These are phyloP conservation scores for Caenorhabditis wallacei DNA, from an alignment of 2,888 invertebrate species.

Conservation along the genomic window DNA sequence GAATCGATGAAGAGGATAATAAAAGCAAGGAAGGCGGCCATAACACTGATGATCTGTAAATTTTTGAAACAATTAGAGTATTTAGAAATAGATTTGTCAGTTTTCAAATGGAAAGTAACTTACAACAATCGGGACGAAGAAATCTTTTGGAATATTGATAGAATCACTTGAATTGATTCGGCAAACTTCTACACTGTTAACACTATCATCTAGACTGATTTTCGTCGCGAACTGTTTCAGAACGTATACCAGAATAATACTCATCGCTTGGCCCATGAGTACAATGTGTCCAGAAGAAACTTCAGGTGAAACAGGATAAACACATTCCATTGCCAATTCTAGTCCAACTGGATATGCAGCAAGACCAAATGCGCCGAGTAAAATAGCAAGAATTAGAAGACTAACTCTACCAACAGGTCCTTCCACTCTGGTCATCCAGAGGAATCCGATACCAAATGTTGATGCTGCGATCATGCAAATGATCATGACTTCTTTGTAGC, in stretches of 20 bases:
- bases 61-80: no score
- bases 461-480: slow-evolving; percentile 2
- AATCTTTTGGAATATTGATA: slow-evolving; percentile 33
- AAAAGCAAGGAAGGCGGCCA: background rate
- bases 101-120: no score
- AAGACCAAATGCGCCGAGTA: slow-evolving; percentile 38
- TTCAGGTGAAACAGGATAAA: slow-evolving; percentile 26
- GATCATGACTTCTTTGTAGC: background rate
- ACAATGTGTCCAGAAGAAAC: slow-evolving; percentile 38
- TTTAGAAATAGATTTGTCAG: no score
- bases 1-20: background rate
- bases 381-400: background rate
- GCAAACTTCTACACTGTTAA: slow-evolving; percentile 16
- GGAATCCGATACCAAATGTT: slow-evolving; percentile 12
- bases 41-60: background rate
- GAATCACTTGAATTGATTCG: background rate
- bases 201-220: background rate
- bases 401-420: background rate
- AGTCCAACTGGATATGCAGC: slow-evolving; percentile 52
- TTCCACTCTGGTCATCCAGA: slow-evolving; percentile 12
- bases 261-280: slow-evolving; percentile 34
- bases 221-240: slow-evolving; percentile 5
- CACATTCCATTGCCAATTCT: slow-evolving; percentile 40
- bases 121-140: background rate
- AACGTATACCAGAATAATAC: slow-evolving; percentile 8